phyloP scores from a whole-genome alignment of 1,140 invertebrate genomes.

The Aphidius ervi region DNA sequence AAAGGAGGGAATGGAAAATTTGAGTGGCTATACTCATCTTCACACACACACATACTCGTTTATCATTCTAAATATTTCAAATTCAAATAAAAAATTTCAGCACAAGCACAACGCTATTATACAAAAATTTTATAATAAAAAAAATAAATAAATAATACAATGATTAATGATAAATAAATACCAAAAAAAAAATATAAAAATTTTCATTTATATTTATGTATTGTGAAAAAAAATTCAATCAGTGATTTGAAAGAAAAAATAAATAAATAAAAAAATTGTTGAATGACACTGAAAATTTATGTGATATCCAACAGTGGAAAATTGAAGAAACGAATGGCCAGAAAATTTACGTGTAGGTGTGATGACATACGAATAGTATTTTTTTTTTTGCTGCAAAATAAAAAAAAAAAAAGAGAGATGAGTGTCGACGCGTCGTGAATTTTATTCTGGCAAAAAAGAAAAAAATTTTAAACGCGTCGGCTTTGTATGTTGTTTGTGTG shows the following conservation, averaged over 20 bases:
- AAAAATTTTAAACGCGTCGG: slow-evolving; percentile 7
- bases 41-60: no score
- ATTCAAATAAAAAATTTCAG: no score
- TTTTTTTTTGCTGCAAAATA: slow-evolving; percentile 1
- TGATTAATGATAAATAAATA: no score
- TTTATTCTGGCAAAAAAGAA: slow-evolving; percentile 10
- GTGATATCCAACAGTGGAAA: background rate
- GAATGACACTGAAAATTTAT: slow-evolving; percentile 1
- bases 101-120: no score
- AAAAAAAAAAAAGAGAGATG: slow-evolving; percentile 6
- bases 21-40: no score
- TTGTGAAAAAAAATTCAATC: background rate
- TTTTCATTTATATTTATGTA: no score
- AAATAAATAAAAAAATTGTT: slow-evolving; percentile 6
- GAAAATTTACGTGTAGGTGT: background rate
- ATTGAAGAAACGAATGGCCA: slow-evolving; percentile 5
- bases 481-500: background rate
- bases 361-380: background rate
- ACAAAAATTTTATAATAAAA: no score
- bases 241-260: background rate
- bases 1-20: no score
- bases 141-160: no score
- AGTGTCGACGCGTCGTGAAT: slow-evolving; percentile 16
- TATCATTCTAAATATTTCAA: no score
- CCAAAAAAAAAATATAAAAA: no score